Conservation (phyloP, 2,888 invertebrate genomes). For the Octonoba sinensis region DNA sequence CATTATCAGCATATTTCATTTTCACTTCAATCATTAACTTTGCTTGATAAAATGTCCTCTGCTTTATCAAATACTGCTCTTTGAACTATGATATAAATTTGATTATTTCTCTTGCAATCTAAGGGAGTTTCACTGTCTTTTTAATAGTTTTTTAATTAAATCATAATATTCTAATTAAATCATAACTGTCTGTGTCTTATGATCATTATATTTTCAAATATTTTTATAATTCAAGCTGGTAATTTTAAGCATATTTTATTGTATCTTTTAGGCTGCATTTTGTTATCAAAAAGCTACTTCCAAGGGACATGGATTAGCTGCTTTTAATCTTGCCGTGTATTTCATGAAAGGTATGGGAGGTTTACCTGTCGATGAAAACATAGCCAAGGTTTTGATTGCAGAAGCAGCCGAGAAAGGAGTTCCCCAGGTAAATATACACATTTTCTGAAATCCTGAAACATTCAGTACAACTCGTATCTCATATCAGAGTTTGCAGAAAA, state of each 20-base stretch:
- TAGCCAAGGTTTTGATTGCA: conserved; percentile 31
- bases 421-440: conserved; percentile 26
- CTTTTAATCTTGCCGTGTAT: conserved; percentile 80
- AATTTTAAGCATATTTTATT: neutral
- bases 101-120: too few relatives aligned
- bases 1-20: too few relatives aligned
- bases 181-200: too few relatives aligned
- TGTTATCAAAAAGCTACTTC: conserved; percentile 78
- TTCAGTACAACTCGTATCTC: neutral
- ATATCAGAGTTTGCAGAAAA: neutral
- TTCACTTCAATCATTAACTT: too few relatives aligned
- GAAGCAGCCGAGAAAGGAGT: conserved; percentile 52
- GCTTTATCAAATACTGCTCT: too few relatives aligned
- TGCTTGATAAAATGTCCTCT: too few relatives aligned
- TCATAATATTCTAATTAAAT: too few relatives aligned
- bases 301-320: conserved; percentile 77
- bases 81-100: too few relatives aligned
- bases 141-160: too few relatives aligned
- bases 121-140: too few relatives aligned
- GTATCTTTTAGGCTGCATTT: conserved; percentile 78
- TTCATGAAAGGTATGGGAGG: conserved; percentile 78
- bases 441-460: neutral
- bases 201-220: too few relatives aligned
- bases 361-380: conserved; percentile 30
- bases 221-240: too few relatives aligned